A percentile compares a stretch with the other conserved stretches of the same genome.
phyloP scores from a whole-genome alignment of 2,797 vertebrate species.

The Aphelocoma californica region DNA sequence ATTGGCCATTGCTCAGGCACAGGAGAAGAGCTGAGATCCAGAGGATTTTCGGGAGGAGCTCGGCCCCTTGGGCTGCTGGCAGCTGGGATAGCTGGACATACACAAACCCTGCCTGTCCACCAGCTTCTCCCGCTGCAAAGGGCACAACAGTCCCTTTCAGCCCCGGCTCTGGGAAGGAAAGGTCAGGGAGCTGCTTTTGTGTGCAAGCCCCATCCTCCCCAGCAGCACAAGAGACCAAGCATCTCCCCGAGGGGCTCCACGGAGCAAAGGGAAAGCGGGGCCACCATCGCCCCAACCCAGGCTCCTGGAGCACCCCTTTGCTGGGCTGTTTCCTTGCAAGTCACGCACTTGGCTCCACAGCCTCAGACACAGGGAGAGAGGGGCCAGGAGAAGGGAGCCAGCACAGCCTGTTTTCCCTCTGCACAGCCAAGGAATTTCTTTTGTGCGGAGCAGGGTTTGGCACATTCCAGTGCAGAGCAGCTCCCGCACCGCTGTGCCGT shows the following conservation, averaged over 20 bases:
- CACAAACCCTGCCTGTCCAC: not conserved
- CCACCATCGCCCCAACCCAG: fast-evolving
- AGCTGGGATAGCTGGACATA: not conserved
- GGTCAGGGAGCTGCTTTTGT: constrained; percentile 2
- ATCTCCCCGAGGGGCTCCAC: not conserved
- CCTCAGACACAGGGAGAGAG: not conserved
- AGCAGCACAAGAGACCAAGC: not conserved
- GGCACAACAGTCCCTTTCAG: constrained; percentile 33
- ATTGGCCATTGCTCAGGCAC: fast-evolving
- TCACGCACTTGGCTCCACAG: not conserved
- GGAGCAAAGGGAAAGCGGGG: not conserved
- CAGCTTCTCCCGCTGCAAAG: not conserved
- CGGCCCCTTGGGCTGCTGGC: not conserved
- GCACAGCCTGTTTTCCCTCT: constrained; percentile 10
- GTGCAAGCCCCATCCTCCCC: not conserved
- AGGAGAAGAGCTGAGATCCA: not conserved
- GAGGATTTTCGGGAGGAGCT: not conserved
- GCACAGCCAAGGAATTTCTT: constrained; percentile 8
- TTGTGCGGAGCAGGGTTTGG: not conserved
- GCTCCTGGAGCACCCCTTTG: not conserved
- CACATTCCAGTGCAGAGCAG: not conserved
- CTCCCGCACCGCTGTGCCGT: not conserved
- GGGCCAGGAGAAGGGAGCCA: constrained; percentile 27
- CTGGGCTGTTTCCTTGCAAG: not conserved
- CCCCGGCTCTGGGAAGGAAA: not conserved